These are phyloP conservation scores for Aculops lycopersici DNA, from an alignment of 1,140 invertebrate species.

Conservation along the genomic window DNA sequence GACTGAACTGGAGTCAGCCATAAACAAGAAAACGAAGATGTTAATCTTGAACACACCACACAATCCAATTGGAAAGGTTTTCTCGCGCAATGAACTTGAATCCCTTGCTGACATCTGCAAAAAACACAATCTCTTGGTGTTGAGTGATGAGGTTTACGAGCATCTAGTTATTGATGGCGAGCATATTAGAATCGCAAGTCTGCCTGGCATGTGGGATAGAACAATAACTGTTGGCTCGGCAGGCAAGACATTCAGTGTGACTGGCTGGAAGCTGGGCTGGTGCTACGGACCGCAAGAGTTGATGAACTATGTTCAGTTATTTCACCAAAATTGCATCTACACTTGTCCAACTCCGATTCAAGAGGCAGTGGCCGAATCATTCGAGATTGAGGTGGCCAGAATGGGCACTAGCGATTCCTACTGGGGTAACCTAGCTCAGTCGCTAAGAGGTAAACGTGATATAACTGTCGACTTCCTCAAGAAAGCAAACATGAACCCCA, in stretches of 20 bases:
- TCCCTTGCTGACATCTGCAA: conserved; percentile 51
- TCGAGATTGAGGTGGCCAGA: conserved; percentile 18
- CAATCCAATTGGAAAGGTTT: conserved; percentile 72
- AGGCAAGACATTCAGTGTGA: conserved; percentile 84
- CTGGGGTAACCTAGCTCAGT: conserved; percentile 34
- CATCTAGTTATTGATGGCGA: conserved; percentile 64
- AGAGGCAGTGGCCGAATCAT: conserved; percentile 5
- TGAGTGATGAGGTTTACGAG: conserved; percentile 90
- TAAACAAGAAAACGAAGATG: conserved; percentile 62
- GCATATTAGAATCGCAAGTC: conserved; percentile 61
- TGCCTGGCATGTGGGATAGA: conserved; percentile 89
- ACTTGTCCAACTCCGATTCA: conserved; percentile 38
- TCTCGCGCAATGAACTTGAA: conserved; percentile 21
- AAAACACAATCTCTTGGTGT: conserved; percentile 57
- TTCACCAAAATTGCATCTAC: conserved; percentile 74
- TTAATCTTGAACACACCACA: conserved; percentile 81
- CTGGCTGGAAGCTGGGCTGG: conserved; percentile 80
- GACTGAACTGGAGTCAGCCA: conserved; percentile 37
- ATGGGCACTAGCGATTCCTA: conserved; percentile 44
- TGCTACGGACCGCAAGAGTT: conserved; percentile 47
- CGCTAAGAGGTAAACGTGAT: conserved; percentile 48
- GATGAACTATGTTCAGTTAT: conserved; percentile 23
- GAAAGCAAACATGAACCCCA: conserved; percentile 57
- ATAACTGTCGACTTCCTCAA: conserved; percentile 26
- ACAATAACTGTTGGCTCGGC: conserved; percentile 85